A percentile compares a stretch with the other conserved stretches of the same genome.
Conservation (phyloP, 2,797 vertebrate species). For the Lagodon rhomboides region DNA sequence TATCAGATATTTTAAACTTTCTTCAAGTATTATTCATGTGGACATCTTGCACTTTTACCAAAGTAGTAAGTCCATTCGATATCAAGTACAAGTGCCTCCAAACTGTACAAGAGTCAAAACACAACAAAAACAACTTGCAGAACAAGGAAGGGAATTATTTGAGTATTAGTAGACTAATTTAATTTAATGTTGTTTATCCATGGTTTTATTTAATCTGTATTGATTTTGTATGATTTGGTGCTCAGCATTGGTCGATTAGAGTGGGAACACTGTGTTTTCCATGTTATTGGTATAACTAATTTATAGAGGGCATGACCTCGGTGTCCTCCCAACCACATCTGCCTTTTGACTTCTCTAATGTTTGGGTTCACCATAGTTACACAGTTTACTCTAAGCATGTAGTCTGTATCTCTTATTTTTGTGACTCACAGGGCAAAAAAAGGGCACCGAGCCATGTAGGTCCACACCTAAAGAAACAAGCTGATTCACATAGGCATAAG, state of each 20-base stretch:
- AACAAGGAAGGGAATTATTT: too few relatives aligned
- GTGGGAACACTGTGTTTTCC: not conserved
- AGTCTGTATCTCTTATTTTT: not conserved
- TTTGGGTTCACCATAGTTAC: not conserved
- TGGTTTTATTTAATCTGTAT: not conserved
- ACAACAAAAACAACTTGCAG: not conserved
- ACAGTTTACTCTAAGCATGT: not conserved
- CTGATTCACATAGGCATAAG: not conserved
- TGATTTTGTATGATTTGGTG: not conserved
- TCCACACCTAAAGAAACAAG: not conserved
- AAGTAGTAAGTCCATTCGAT: too few relatives aligned
- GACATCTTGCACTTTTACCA: too few relatives aligned
- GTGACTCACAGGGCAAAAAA: not conserved
- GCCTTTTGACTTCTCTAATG: not conserved
- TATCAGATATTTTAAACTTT: too few relatives aligned
- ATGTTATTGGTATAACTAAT: not conserved
- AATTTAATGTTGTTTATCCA: not conserved
- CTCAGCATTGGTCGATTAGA: not conserved
- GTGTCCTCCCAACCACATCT: not conserved
- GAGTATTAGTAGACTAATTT: not conserved
- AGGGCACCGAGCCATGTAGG: conserved; percentile 3
- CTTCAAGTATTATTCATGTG: too few relatives aligned
- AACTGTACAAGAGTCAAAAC: not conserved
- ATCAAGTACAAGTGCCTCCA: not conserved
- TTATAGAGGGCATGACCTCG: not conserved